These are phyloP conservation scores for Hydra vulgaris DNA, from an alignment of 30 jellyfish, hydroid and myxozoan genomes.

Conservation along the genomic window DNA sequence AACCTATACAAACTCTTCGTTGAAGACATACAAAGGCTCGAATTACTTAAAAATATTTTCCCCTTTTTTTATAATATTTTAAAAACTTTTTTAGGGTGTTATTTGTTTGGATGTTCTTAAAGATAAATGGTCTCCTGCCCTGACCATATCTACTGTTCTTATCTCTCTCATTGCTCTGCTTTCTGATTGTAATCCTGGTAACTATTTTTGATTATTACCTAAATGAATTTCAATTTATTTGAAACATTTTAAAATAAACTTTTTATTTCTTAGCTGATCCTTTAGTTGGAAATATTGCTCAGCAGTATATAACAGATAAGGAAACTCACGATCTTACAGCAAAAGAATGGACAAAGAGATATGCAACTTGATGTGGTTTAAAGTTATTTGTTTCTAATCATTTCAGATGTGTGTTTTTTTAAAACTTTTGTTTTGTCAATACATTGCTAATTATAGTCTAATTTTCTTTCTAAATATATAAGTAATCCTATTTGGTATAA, in stretches of 20 bases:
- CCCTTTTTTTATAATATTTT: too few species aligned
- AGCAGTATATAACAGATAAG: slow-evolving; percentile 69
- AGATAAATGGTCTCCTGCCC: slow-evolving; percentile 93
- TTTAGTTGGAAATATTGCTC: slow-evolving; percentile 93
- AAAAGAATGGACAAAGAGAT: slow-evolving; percentile 82
- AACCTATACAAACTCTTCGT: too few species aligned
- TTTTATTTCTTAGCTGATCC: slow-evolving; percentile 67
- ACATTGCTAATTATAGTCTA: too few species aligned
- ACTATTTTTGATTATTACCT: neutral
- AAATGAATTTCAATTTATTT: too few species aligned
- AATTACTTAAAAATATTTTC: too few species aligned
- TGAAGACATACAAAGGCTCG: too few species aligned
- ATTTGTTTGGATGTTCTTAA: slow-evolving; percentile 73
- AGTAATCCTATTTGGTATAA: too few species aligned
- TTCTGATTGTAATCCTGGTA: slow-evolving; percentile 95
- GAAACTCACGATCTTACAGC: slow-evolving; percentile 73
- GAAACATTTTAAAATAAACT: neutral
- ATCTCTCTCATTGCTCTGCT: slow-evolving; percentile 73
- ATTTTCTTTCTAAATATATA: too few species aligned
- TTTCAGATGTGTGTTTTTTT: too few species aligned
- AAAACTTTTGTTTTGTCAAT: too few species aligned
- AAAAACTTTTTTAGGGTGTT: slow-evolving; percentile 58
- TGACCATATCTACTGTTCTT: slow-evolving; percentile 74
- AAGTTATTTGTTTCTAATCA: too few species aligned
- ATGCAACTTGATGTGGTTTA: slow-evolving; percentile 62